Conservation (phyloP, 2,113 vertebrate species). For the Thinocorus orbignyianus region DNA sequence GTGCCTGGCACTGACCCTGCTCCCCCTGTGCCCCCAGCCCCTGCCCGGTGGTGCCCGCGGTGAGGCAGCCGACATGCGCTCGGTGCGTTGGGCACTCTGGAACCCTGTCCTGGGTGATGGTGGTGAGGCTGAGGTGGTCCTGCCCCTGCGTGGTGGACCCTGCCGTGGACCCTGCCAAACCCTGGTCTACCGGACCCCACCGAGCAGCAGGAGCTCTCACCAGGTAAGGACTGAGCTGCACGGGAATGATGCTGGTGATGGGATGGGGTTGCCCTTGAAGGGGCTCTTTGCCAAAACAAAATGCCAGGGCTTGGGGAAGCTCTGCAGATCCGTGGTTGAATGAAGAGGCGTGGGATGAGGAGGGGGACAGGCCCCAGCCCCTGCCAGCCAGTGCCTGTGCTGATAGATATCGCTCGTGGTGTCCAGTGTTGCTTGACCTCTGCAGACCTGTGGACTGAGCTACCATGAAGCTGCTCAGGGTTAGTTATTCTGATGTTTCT, state of each 20-base stretch:
- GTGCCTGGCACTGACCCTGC: rapidly evolving
- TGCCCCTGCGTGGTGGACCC: conserved; percentile 82
- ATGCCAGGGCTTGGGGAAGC: too few species aligned
- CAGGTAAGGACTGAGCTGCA: conserved; percentile 39
- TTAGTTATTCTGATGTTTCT: too few species aligned
- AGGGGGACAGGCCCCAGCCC: neutral
- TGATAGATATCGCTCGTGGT: rapidly evolving
- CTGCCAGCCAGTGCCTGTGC: rapidly evolving
- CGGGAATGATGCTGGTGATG: neutral
- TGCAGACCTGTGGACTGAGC: neutral
- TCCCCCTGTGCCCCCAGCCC: conserved; percentile 48
- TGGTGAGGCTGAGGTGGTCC: conserved; percentile 47
- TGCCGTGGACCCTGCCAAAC: conserved; percentile 75
- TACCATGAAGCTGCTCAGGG: rapidly evolving
- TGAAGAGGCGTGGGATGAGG: neutral
- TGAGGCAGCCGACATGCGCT: conserved; percentile 78
- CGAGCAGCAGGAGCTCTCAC: conserved; percentile 55
- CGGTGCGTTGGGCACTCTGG: conserved; percentile 88
- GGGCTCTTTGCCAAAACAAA: neutral
- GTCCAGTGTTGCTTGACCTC: neutral
- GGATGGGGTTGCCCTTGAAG: neutral
- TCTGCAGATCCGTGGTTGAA: neutral
- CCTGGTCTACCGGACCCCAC: conserved; percentile 80
- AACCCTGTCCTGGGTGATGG: conserved; percentile 68
- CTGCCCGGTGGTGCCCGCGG: conserved; percentile 41